Conservation (phyloP, 1,140 invertebrate species). For the Rhopalosiphum maidis region DNA sequence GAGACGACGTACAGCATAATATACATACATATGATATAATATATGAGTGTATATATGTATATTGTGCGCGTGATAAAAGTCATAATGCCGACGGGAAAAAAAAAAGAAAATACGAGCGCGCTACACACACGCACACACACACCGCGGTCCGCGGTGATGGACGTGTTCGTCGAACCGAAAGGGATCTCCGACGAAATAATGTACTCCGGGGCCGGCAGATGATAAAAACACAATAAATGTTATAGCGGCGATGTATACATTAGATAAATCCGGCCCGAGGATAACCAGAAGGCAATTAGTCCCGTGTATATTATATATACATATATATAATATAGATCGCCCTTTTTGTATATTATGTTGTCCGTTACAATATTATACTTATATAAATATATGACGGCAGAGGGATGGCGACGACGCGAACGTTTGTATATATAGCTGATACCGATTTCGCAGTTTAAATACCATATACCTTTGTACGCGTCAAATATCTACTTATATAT, state of each 20-base stretch:
- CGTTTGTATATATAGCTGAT: slow-evolving; percentile 28
- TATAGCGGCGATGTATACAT: slow-evolving; percentile 37
- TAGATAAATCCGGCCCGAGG: slow-evolving; percentile 52
- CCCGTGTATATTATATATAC: neutral
- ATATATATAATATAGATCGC: neutral
- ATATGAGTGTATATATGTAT: neutral
- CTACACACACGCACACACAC: neutral
- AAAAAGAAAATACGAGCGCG: neutral
- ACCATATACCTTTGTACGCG: neutral
- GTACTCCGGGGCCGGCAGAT: slow-evolving; percentile 29
- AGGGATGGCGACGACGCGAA: neutral
- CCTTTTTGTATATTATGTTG: neutral
- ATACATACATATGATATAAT: neutral
- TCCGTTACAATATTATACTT: neutral
- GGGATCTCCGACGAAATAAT: slow-evolving; percentile 45
- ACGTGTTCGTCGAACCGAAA: slow-evolving; percentile 56
- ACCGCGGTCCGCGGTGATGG: slow-evolving; percentile 14
- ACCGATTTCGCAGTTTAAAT: slow-evolving; percentile 15
- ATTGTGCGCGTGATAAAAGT: slow-evolving; percentile 46
- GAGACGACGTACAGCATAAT: neutral
- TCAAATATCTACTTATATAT: neutral
- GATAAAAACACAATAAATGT: slow-evolving; percentile 54
- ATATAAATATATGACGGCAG: neutral
- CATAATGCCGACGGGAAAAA: slow-evolving; percentile 31
- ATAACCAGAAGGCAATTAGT: slow-evolving; percentile 58